Evolutionary conservation across 2,888 invertebrate species (phyloP), one percentile per base, ranked within the genome.

Genomic region (Leptinotarsa juncta): DNA sequence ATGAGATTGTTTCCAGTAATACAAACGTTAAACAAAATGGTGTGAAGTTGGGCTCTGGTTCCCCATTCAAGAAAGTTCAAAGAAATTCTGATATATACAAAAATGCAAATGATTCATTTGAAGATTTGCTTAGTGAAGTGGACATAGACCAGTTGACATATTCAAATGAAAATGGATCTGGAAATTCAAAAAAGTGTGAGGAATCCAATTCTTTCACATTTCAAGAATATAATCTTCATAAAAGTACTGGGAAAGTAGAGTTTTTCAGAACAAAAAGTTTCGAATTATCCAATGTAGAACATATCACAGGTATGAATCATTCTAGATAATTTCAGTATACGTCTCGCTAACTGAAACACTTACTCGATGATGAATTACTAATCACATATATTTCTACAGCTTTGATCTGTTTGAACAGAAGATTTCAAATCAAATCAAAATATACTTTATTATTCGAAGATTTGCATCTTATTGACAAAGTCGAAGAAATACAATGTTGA

Each of bases 181-280:
- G 42, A 32, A 62, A 7, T 62, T 42, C 16, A 32, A 62, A 62
- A 62, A 26, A 42, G 42, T 42, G 1, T 62, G n/a, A 16, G 16
- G 62, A 62, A 16, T n/a, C 16, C 4, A n/a, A 32, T 26, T 14
- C 16, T 16, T n/a, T 16, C 16, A 42, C n/a, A 42, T n/a, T 42
- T 14, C 16, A 0, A n/a, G 26, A 32, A 14, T 57, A 20, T 23
- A 69, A 48, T 48, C 7, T 53, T 15, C 49, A 62, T 15, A 71
- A 69, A 3, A 65, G 51, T 42, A 66, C 78, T 16, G 78, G 78
- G 32, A 84, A 83, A 78, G 74, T 83, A 7, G 82, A 83, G 75
- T 84, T 84, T 78, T 78, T 80, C 62, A 78, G 85, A 53, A 85
- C 85, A 10, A 81, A 82, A 57, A 85, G 85, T 76, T 85, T 85